Base-by-base conservation (phyloP, 1,140 invertebrate genomes). In the silkworm (Bombyx mori) region DNA sequence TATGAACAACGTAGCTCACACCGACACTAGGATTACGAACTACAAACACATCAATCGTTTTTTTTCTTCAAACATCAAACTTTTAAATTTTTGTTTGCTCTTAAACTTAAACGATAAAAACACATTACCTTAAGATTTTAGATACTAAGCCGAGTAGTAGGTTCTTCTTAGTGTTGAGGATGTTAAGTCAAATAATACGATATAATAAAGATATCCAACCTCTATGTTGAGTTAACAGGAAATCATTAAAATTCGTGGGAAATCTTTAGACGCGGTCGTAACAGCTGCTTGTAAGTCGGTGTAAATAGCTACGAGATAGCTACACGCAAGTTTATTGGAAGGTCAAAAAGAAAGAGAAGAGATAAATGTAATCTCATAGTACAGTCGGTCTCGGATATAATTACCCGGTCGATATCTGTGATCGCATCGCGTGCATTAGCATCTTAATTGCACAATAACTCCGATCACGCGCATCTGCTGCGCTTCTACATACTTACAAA, bases 221-320 rank as follows among this genome's bases (percentile, higher is more conserved):
- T 72, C 66, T 77, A 71, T 73, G 64, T 73, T 61, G 66, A 79
- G 61, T 80, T 54, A 82, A 81, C 82, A 83, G 82, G 82, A 86
- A 86, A 83, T 84, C 77, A 67, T 86, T 77, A 83, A 83, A 79
- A 77, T 77, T 85, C 74, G 75, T 82, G 76, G 77, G 78, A 80
- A 82, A 79, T 75, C 75, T 73, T 69, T 54, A 58, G 66, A 69
- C 57, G 65, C 57, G 53, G 59, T 60, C 22, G 44, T 61, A 70
- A 68, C 73, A 79, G 71, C 70, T 77, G 75, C 50, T 35, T 35
- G 26, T 35, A 35, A 35, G 26, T 35, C 26, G 26, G 26, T 35
- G 26, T 35, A 35, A 35, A 35, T 35, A 35, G 26, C 26, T 35
- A 35, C 26, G 26, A 35, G 26, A 35, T 35, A 35, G 4, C 26